These are phyloP conservation scores for Toxotes jaculatrix DNA, from an alignment of 2,113 vertebrate species.

Conservation along the genomic window DNA sequence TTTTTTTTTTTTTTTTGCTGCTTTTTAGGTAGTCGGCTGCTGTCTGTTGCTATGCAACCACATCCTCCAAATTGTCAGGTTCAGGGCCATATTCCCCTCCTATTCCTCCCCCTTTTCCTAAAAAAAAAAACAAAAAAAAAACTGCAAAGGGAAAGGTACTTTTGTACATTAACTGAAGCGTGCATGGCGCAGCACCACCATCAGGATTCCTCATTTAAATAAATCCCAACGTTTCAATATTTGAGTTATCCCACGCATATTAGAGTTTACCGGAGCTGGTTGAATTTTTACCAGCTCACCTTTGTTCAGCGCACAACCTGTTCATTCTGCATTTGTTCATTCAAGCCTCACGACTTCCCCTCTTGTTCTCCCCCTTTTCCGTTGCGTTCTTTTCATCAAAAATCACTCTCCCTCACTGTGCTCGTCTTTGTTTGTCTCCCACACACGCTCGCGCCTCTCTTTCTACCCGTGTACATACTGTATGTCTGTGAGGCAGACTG, in stretches of 20 bases:
- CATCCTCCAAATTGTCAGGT: constrained; percentile 81
- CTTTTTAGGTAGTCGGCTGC: constrained; percentile 76
- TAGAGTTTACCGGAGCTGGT: constrained; percentile 28
- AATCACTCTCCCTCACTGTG: constrained; percentile 63
- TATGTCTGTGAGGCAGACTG: constrained; percentile 80
- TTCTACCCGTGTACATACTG: constrained; percentile 62
- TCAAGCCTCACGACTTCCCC: constrained; percentile 14
- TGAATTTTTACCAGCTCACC: constrained; percentile 55
- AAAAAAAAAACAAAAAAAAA: constrained; percentile 45
- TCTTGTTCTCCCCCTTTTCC: constrained; percentile 36
- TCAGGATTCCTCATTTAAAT: constrained; percentile 71
- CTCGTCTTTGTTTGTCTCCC: constrained; percentile 65
- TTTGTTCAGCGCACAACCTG: constrained; percentile 54
- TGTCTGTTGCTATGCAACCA: constrained; percentile 82
- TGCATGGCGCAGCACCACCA: constrained; percentile 48
- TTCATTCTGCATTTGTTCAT: constrained; percentile 49
- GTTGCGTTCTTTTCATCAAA: constrained; percentile 68
- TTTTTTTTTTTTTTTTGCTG: constrained; percentile 56
- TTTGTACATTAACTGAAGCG: constrained; percentile 56
- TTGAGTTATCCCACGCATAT: constrained; percentile 54
- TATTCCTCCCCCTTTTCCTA: constrained; percentile 35
- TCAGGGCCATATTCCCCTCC: constrained; percentile 69
- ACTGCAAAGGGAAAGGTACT: constrained; percentile 55
- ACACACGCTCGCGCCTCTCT: constrained; percentile 11
- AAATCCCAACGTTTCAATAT: constrained; percentile 69